phyloP scores from a whole-genome alignment of 2,797 vertebrate genomes.

The Cirrhinus molitorella region DNA sequence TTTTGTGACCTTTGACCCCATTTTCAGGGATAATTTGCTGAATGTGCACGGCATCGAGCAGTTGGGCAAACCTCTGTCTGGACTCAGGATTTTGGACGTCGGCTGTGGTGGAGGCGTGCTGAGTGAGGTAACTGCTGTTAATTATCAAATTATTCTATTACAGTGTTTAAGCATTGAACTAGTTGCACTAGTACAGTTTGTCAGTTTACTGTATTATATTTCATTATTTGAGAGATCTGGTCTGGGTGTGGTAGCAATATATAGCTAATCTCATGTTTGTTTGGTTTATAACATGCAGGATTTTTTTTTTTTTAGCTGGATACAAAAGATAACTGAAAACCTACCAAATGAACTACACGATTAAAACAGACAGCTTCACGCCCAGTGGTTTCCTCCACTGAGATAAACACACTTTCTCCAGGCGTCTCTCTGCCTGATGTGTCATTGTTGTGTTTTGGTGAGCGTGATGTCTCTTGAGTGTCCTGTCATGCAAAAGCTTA shows the following conservation, averaged over 20 bases:
- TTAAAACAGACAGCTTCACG: conserved; percentile 74
- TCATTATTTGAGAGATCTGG: conserved; percentile 65
- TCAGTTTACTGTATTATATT: neutral
- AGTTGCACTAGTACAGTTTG: neutral
- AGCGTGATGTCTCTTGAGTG: conserved; percentile 56
- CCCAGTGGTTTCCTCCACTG: conserved; percentile 48
- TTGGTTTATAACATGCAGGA: conserved; percentile 54
- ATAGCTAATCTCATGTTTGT: conserved; percentile 70
- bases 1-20: conserved; percentile 41
- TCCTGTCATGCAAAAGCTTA: conserved; percentile 53
- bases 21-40: conserved; percentile 89
- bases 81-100: conserved; percentile 88
- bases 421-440: conserved; percentile 31
- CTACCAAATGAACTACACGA: conserved; percentile 67
- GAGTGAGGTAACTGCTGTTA: conserved; percentile 83
- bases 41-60: conserved; percentile 77
- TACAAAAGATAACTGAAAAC: conserved; percentile 62
- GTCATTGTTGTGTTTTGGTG: conserved; percentile 52
- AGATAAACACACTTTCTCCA: conserved; percentile 50
- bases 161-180: neutral
- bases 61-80: conserved; percentile 84
- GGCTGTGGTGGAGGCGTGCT: conserved; percentile 96
- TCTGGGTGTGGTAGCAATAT: conserved; percentile 69
- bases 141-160: neutral
- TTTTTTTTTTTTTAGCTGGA: conserved; percentile 47